phyloP scores from a whole-genome alignment of 2,113 vertebrate species.

The Trogon surrucura region DNA sequence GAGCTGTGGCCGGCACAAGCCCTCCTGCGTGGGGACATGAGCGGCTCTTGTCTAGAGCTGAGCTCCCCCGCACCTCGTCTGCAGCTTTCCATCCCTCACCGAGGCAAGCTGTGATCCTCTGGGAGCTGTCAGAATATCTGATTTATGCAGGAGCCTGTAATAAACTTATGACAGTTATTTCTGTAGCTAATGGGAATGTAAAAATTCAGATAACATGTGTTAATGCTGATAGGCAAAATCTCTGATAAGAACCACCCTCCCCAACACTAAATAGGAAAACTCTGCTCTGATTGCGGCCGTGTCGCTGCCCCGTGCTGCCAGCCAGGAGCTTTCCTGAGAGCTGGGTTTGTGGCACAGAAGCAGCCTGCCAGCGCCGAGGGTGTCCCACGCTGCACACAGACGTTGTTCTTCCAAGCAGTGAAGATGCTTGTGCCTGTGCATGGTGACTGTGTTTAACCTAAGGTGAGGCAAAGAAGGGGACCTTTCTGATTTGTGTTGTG shows the following conservation, averaged over 20 bases:
- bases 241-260: background rate
- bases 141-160: background rate
- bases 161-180: background rate
- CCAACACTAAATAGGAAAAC: background rate
- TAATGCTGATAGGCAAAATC: background rate
- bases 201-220: constrained; percentile 8
- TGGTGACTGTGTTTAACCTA: accelerated
- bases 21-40: too few species aligned
- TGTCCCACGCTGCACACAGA: accelerated
- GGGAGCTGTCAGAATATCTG: background rate
- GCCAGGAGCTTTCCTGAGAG: background rate
- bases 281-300: background rate
- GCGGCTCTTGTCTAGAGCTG: background rate
- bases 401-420: background rate
- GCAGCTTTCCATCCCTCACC: background rate
- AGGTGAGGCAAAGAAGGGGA: background rate
- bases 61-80: accelerated
- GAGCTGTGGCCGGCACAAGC: too few species aligned
- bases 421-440: background rate
- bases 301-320: background rate
- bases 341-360: background rate
- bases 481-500: background rate
- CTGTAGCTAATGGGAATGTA: constrained; percentile 49
- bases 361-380: background rate
- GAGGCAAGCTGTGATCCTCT: background rate